A percentile compares a stretch with the other conserved stretches of the same genome.
Conservation (phyloP, 1,140 invertebrate genomes). For the Eriocheir sinensis region DNA sequence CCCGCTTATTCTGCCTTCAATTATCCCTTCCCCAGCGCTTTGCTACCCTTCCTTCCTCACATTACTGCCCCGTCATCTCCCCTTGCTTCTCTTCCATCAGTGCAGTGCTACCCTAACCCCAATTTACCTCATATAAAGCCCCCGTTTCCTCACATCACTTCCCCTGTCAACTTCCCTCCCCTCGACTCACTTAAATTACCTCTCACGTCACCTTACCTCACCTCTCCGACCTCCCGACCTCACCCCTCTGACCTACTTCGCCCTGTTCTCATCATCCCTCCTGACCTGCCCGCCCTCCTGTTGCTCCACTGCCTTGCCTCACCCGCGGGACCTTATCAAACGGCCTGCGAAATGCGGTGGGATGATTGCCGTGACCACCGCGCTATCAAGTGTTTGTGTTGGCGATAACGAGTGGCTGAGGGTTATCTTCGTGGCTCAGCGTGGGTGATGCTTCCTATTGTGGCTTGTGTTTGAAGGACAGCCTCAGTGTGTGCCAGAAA, state of each 20-base stretch:
- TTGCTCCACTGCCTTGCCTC: not conserved
- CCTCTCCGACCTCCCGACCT: not conserved
- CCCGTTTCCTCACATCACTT: too few species aligned
- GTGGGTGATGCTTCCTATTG: not conserved
- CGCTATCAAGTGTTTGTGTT: not conserved
- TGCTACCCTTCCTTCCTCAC: too few species aligned
- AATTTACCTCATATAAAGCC: too few species aligned
- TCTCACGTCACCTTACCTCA: not conserved
- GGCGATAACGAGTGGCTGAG: not conserved
- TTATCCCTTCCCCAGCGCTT: too few species aligned
- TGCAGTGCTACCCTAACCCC: too few species aligned
- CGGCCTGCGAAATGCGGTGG: not conserved
- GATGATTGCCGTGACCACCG: not conserved
- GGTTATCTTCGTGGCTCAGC: not conserved
- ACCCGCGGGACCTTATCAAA: not conserved
- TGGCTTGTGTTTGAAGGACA: not conserved
- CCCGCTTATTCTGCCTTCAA: too few species aligned
- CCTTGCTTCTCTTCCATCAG: too few species aligned
- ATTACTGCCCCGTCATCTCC: too few species aligned
- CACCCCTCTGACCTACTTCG: slow-evolving; percentile 8
- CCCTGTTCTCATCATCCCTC: not conserved
- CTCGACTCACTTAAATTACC: too few species aligned
- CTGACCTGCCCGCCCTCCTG: not conserved
- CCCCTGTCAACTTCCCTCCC: too few species aligned
- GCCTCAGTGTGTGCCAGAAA: too few species aligned